Percentiles rank a stretch among this genome's conserved stretches.
phyloP scores from a whole-genome alignment of 2,797 vertebrate genomes.

The Rhadinocentrus ornatus region DNA sequence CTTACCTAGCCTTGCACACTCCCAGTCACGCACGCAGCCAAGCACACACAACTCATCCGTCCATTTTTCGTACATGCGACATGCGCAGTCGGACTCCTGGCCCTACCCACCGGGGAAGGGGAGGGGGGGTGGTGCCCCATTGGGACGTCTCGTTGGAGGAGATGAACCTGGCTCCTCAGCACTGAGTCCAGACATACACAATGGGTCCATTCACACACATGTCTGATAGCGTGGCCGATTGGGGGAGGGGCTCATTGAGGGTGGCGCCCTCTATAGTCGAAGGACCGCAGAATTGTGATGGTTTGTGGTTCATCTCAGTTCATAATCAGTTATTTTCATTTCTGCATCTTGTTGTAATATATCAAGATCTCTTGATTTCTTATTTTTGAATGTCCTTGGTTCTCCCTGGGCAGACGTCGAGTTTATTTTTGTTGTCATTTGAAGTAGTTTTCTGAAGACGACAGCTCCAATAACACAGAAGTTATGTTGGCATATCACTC shows the following conservation, averaged over 20 bases:
- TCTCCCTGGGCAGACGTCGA: constrained; percentile 77
- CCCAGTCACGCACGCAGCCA: constrained; percentile 80
- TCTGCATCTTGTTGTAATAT: constrained; percentile 72
- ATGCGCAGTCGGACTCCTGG: constrained; percentile 87
- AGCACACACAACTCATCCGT: constrained; percentile 87
- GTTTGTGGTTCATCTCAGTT: constrained; percentile 84
- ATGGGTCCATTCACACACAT: constrained; percentile 93
- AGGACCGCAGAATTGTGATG: constrained; percentile 89
- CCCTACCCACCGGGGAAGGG: constrained; percentile 84
- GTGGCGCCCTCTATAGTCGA: constrained; percentile 81
- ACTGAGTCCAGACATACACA: constrained; percentile 91
- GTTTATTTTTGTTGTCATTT: constrained; percentile 75
- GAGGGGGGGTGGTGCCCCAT: constrained; percentile 79
- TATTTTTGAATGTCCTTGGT: constrained; percentile 82
- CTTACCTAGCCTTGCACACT: constrained; percentile 88
- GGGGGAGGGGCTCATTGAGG: constrained; percentile 74
- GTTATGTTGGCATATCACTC: constrained; percentile 92
- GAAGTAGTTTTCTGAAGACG: constrained; percentile 84
- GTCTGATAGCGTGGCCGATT: constrained; percentile 91
- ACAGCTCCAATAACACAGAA: constrained; percentile 90
- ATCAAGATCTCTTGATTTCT: constrained; percentile 84
- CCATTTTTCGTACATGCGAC: constrained; percentile 83
- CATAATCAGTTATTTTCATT: constrained; percentile 65
- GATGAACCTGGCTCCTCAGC: constrained; percentile 90
- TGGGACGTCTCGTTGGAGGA: constrained; percentile 82